Evolutionary conservation across 2,113 vertebrate genomes (phyloP).

Genomic region (Tragulus kanchil): DNA sequence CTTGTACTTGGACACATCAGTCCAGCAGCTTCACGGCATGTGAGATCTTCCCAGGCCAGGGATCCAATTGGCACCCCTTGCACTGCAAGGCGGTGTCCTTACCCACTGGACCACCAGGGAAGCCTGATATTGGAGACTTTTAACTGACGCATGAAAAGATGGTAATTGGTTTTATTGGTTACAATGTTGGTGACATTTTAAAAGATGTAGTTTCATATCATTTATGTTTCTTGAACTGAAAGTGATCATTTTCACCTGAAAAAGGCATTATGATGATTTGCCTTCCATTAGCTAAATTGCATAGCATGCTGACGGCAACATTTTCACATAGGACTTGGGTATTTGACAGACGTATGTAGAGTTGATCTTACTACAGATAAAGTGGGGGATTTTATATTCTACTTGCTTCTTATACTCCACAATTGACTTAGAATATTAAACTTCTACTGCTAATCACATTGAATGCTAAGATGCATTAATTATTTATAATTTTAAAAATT

Average conservation of each 20-base stretch:
- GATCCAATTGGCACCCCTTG: too few relatives aligned
- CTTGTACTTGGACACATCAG: too few relatives aligned
- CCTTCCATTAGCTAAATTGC: neutral
- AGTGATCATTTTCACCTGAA: neutral
- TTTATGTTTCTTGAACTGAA: neutral
- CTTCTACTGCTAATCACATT: neutral
- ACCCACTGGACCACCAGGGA: too few relatives aligned
- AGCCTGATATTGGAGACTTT: neutral
- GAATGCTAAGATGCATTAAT: conserved; percentile 46
- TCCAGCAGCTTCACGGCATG: too few relatives aligned
- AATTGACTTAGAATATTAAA: conserved; percentile 52
- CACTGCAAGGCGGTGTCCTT: too few relatives aligned
- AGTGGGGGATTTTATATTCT: neutral
- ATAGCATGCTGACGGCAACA: neutral
- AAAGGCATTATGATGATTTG: neutral
- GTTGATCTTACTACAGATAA: neutral
- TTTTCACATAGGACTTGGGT: neutral
- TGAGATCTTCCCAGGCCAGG: too few relatives aligned
- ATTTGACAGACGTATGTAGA: neutral
- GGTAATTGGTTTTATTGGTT: neutral
- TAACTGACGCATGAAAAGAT: neutral
- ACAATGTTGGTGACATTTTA: neutral
- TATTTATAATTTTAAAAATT: conserved; percentile 29
- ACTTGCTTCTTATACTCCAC: neutral
- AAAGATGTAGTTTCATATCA: neutral